These are phyloP conservation scores for Gyps fulvus DNA, from an alignment of 2,113 vertebrate genomes.

Conservation along the genomic window DNA sequence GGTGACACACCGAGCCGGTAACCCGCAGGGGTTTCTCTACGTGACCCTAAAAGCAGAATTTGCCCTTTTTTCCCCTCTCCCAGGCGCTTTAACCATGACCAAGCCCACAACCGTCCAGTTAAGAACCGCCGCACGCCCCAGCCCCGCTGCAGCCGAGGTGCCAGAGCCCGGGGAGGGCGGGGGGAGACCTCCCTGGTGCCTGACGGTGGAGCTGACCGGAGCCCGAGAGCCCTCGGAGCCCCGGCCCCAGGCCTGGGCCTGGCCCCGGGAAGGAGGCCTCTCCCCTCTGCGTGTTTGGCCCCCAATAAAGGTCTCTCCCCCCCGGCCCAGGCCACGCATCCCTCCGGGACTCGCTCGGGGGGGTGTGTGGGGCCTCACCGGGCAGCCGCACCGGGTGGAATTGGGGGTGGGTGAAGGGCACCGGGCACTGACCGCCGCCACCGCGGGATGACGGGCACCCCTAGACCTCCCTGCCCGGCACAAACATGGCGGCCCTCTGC, in stretches of 20 bases:
- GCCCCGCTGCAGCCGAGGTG: neutral
- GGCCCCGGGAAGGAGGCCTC: no score
- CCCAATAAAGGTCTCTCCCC: neutral
- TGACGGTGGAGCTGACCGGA: accelerated
- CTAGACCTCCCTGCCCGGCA: neutral
- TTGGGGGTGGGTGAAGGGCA: no score
- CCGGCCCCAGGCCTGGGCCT: neutral
- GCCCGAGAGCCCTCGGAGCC: accelerated
- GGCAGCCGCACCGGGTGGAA: neutral
- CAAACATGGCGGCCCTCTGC: neutral
- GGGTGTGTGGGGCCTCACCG: accelerated
- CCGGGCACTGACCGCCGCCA: neutral
- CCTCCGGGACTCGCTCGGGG: neutral
- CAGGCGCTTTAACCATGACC: neutral
- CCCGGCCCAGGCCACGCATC: neutral
- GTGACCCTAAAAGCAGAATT: accelerated
- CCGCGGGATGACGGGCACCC: no score
- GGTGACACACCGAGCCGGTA: neutral
- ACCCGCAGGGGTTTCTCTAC: accelerated
- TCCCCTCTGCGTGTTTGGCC: neutral
- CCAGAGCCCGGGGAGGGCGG: neutral
- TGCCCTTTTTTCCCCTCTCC: neutral
- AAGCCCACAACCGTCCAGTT: accelerated
- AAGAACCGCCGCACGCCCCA: neutral
- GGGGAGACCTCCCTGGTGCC: neutral